Base-by-base conservation (phyloP, 2,113 vertebrate genomes). In the Bothrops jararaca region DNA sequence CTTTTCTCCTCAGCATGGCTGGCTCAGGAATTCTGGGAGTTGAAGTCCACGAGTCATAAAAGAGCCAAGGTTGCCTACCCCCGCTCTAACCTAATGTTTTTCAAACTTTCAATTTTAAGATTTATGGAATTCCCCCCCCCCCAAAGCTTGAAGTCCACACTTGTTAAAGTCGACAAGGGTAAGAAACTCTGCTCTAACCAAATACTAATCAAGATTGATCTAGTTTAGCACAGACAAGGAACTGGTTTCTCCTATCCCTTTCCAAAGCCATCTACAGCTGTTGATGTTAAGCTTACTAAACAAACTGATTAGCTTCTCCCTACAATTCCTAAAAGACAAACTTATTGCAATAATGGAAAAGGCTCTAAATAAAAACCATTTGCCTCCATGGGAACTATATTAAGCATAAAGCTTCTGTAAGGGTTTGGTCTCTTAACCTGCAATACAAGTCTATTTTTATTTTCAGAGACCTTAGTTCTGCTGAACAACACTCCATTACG, bases 261-360 rank as follows among this genome's bases (percentile, higher is more conserved):
- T n/a, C 23, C 9, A 24, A 58, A 39, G 8, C 34, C 34, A 18
- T 54, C 11, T 80, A 69, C 39, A 53, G 11, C 6, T 91, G 69
- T 39, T 89, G 53, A 57, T 24, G 56, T 7, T 23, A 23, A 57
- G 22, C 56, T 57, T 57, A 57, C 56, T 57, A 57, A 57, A 57
- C 56, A 10, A 89, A 90, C 58, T 45, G 80, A 53, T 58, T 42
- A 80, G 48, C 2, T 92, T 57, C 48, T 92, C 64, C 56, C 0
- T 58, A 13, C 22, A 50, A 34, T 85, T 90, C 60, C 94, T 89
- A 89, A 89, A 85, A 93, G 94, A 91, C 94, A 87, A 92, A 58
- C 54, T 85, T 89, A 80, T 69, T 45, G 74, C 48, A 52, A 34
- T 48, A 45, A 22, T 42, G n/a, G 24, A 85, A 39, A 45, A 39